A percentile compares a stretch with the other conserved stretches of the same genome.
Conservation (phyloP, 2,113 vertebrate species). For the Indicator maculatus region DNA sequence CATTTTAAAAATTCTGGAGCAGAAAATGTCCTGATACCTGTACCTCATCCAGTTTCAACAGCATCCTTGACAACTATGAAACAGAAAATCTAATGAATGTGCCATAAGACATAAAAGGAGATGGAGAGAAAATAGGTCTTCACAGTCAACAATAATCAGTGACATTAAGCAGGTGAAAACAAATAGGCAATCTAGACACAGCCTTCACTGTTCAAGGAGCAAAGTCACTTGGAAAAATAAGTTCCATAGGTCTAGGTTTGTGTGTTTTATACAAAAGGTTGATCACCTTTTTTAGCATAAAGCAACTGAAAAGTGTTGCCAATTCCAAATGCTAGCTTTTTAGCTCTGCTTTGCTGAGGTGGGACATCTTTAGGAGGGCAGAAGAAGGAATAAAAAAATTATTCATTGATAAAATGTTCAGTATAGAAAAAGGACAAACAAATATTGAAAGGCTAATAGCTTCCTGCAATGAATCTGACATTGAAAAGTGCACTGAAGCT, state of each 20-base stretch:
- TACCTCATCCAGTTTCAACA: neutral
- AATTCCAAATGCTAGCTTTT: neutral
- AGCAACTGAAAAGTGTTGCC: neutral
- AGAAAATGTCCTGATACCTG: neutral
- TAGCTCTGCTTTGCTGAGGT: neutral
- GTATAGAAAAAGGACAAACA: neutral
- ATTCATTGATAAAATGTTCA: neutral
- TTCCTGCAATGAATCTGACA: neutral
- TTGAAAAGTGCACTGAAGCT: neutral
- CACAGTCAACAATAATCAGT: neutral
- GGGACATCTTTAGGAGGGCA: neutral
- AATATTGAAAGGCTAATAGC: neutral
- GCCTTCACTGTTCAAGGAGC: neutral
- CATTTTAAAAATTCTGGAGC: neutral
- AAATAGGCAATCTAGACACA: neutral
- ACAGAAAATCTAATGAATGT: neutral
- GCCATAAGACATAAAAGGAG: neutral
- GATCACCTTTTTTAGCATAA: neutral
- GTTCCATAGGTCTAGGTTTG: neutral
- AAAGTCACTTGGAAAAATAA: neutral
- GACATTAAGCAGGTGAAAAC: neutral
- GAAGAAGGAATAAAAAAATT: neutral
- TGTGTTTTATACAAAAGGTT: neutral
- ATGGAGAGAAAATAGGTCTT: neutral
- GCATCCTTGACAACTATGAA: neutral